These are phyloP conservation scores for Punctoribates punctum DNA, from an alignment of 2,888 invertebrate species.

Conservation along the genomic window DNA sequence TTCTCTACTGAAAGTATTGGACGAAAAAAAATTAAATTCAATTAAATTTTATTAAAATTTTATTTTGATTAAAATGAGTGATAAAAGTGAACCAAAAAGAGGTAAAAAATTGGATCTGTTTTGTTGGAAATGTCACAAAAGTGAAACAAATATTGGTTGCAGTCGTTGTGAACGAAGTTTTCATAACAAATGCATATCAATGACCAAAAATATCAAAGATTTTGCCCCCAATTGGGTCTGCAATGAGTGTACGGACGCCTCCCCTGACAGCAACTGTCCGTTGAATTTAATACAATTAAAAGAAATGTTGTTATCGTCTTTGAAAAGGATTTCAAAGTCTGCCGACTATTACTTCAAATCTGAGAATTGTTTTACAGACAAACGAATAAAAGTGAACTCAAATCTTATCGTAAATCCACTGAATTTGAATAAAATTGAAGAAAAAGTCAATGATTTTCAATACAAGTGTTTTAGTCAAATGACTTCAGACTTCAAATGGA, in stretches of 20 bases:
- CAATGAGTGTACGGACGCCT: background rate
- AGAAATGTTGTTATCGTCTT: background rate
- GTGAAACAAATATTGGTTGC: background rate
- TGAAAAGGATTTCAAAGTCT: conserved; percentile 1
- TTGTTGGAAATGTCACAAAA: conserved; percentile 13
- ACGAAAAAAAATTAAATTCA: too few species aligned
- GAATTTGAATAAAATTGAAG: background rate
- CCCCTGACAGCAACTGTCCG: background rate
- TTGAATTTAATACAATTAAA: background rate
- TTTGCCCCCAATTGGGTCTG: background rate
- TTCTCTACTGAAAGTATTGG: too few species aligned
- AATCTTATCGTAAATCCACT: background rate
- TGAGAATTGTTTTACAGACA: background rate
- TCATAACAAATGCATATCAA: conserved; percentile 1
- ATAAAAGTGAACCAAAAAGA: background rate
- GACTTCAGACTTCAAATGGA: conserved; percentile 6
- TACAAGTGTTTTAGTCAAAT: background rate
- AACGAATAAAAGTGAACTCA: background rate
- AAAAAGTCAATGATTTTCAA: background rate
- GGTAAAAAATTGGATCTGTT: background rate
- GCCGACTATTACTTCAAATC: background rate
- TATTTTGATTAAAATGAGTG: background rate
- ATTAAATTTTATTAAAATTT: background rate
- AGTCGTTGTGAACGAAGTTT: conserved; percentile 6
- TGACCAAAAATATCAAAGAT: background rate